These are phyloP conservation scores for Hoplostethus mediterraneus DNA, from an alignment of 2,797 vertebrate species.

Conservation along the genomic window DNA sequence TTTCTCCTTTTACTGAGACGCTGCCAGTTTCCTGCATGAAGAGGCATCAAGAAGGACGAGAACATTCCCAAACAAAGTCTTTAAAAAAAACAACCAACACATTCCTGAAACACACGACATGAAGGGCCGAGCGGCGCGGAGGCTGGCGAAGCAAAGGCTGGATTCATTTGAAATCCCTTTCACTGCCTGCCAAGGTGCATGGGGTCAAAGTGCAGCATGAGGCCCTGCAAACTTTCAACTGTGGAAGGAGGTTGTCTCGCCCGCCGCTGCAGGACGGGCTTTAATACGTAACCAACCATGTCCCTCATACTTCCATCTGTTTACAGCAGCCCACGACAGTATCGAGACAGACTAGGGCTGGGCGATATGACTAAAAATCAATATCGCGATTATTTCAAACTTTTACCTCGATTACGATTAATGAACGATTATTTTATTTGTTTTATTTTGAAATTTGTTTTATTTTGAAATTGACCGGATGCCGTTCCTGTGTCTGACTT, in stretches of 20 bases:
- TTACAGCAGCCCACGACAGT: not conserved
- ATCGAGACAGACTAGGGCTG: too few relatives aligned
- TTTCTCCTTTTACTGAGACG: slow-evolving; percentile 2
- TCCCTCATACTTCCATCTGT: not conserved
- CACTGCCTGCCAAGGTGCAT: slow-evolving; percentile 78
- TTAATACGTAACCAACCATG: slow-evolving; percentile 51
- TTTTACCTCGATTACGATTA: too few relatives aligned
- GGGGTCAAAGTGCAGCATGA: slow-evolving; percentile 79
- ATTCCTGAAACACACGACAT: slow-evolving; percentile 84
- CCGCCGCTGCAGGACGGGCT: slow-evolving; percentile 17
- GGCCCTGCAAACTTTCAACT: slow-evolving; percentile 65
- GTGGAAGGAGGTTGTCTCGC: slow-evolving; percentile 12
- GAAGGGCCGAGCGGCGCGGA: slow-evolving; percentile 56
- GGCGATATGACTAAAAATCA: too few relatives aligned
- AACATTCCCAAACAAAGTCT: slow-evolving; percentile 74
- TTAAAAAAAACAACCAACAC: slow-evolving; percentile 53
- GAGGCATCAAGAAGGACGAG: slow-evolving; percentile 57
- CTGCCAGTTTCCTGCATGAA: not conserved
- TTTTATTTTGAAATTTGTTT: too few relatives aligned
- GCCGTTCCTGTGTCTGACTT: too few relatives aligned
- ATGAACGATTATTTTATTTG: too few relatives aligned
- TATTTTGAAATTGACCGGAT: too few relatives aligned
- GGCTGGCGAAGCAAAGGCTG: slow-evolving; percentile 47
- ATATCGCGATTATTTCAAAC: too few relatives aligned
- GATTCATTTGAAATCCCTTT: slow-evolving; percentile 75